phyloP scores from a whole-genome alignment of 2,797 vertebrate genomes.

The Onychomys arenicola region DNA sequence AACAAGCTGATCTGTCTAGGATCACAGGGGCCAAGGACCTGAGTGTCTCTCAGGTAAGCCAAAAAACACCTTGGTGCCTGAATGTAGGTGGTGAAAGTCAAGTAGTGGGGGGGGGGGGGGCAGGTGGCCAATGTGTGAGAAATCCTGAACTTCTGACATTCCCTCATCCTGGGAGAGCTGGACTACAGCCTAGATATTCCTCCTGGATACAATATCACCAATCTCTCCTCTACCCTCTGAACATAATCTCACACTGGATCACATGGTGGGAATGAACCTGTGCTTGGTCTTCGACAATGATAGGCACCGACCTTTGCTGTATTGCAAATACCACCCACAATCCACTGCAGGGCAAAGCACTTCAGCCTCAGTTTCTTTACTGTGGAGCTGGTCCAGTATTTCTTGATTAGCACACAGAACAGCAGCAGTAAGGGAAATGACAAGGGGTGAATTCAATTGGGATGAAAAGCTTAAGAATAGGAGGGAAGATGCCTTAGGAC shows the following conservation, averaged over 20 bases:
- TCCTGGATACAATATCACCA: fast-evolving
- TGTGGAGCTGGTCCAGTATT: too few species aligned
- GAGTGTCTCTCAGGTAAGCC: conserved; percentile 45
- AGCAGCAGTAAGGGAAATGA: too few species aligned
- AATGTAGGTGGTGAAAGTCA: fast-evolving
- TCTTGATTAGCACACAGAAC: not conserved
- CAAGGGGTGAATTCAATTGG: not conserved
- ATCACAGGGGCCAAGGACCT: not conserved
- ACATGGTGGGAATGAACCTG: too few species aligned
- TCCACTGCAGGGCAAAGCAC: not conserved
- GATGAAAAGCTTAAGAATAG: not conserved
- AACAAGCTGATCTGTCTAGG: not conserved
- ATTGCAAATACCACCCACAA: not conserved
- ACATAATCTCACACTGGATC: not conserved
- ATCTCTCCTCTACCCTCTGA: fast-evolving
- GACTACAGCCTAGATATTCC: not conserved
- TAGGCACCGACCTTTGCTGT: fast-evolving
- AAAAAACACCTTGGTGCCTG: fast-evolving
- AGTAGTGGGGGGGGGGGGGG: too few species aligned
- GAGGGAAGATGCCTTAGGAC: not conserved
- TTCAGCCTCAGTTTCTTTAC: not conserved
- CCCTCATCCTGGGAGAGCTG: too few species aligned
- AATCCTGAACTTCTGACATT: not conserved
- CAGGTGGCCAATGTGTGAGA: too few species aligned
- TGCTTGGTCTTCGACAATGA: fast-evolving